Evolutionary conservation across 2,113 vertebrate species (phyloP), one percentile per base, ranked within the genome.

Genomic region (Madoqua kirkii): DNA sequence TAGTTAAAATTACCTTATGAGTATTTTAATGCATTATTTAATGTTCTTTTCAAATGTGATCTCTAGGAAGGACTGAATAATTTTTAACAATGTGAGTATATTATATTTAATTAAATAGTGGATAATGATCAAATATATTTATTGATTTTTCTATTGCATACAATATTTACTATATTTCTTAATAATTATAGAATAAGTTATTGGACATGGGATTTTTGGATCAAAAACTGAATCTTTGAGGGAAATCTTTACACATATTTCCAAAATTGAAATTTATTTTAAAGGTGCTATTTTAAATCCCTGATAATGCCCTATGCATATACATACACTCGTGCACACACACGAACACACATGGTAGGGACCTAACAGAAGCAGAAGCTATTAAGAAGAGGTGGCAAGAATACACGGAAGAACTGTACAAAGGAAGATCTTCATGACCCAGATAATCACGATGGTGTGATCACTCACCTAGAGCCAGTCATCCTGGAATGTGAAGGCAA

Each of bases 1-100:
- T 33, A 86, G 31, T 45, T 64, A 76, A 86, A 97, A 50, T 45
- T 91, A 89, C 2, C 82, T 95, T 87, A 74, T 81, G 25, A 3
- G 11, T 91, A 13, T 60, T 93, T 85, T 76, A 67, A 55, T 83
- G 0, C 3, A 81, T 36, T 84, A 93, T 59, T 92, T 62, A 74
- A 40, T 91, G 43, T 67, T 82, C 21, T 57, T 97, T 59, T 71
- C 3, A 87, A 96, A 89, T 25, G 36, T 59, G 10, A 57, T 88
- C 93, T 95, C 12, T 2, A 67, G 60, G 27, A 6, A 89, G 13
- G 3, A 59, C 11, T 60, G 57, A 95, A 33, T 89, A 52, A 89
- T 45, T 89, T 76, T 87, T 45, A 52, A 92, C n/a, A 92, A 82
- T 55, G 27, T 81, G 17, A 2, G 14, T 36, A 54, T 33, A 71